A percentile compares a stretch with the other conserved stretches of the same genome.
phyloP scores from a whole-genome alignment of 2,888 invertebrate genomes.

The Drosophila demipolita region DNA sequence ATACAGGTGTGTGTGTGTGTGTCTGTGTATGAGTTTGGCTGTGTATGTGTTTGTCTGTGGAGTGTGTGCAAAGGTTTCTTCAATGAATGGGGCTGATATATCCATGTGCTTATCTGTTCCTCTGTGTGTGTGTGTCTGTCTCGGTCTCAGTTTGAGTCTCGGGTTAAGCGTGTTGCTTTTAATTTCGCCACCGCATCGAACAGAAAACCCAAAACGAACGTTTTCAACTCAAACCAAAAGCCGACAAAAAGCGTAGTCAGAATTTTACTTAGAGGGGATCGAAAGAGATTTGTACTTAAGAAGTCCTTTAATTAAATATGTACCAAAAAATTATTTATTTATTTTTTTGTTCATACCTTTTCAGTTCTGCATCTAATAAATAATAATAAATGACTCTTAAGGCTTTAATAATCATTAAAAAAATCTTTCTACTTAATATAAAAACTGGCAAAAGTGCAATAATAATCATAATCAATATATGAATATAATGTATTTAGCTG shows the following conservation, averaged over 20 bases:
- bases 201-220: slow-evolving; percentile 66
- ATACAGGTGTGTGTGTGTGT: background rate
- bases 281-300: background rate
- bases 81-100: slow-evolving; percentile 65
- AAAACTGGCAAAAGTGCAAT: no score
- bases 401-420: background rate
- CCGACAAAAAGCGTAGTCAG: slow-evolving; percentile 25
- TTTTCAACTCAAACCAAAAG: slow-evolving; percentile 60
- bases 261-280: background rate
- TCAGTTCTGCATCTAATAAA: background rate
- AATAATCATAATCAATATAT: background rate
- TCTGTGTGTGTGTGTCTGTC: slow-evolving; percentile 13
- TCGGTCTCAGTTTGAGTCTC: slow-evolving; percentile 28
- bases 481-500: background rate
- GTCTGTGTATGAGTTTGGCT: background rate
- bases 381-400: background rate
- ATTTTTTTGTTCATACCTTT: no score
- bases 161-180: slow-evolving; percentile 72
- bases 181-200: slow-evolving; percentile 78
- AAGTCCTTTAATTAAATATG: background rate
- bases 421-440: background rate
- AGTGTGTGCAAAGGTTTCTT: slow-evolving; percentile 62
- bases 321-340: background rate
- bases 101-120: slow-evolving; percentile 35
- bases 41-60: slow-evolving; percentile 12